Evolutionary conservation across 2,113 vertebrate species (phyloP), one percentile per base, ranked within the genome.

Genomic region (Pterocles burchelli): DNA sequence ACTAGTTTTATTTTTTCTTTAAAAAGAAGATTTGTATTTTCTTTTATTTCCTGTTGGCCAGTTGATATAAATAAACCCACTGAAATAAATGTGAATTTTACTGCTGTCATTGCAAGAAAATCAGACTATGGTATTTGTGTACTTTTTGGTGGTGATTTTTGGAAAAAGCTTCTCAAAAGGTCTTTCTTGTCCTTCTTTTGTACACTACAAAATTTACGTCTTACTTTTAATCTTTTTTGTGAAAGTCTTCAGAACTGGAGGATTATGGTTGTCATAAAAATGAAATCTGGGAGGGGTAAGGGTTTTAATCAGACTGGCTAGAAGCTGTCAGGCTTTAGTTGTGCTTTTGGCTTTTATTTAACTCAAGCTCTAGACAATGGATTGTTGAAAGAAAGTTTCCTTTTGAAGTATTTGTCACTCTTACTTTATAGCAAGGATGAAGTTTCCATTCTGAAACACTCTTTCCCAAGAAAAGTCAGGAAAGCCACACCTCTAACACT

Each of bases 261-360:
- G 88, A 96, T 94, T 94, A 95, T 48, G 45, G 76, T 75, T 95
- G 90, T 95, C 92, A 95, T 72, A 94, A 95, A 96, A 96, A 93
- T 52, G 79, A 93, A 77, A 92, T 78, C 85, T 89, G 61, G 70
- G 79, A 94, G 82, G 82, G 62, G 58, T 75, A 84, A 72, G 49
- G 17, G 24, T 89, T 95, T 92, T 95, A 95, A 94, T 95, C 90
- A 94, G 54, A 17, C 68, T 74, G 43, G 82, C 77, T 88, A 74
- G 79, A 58, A 86, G 28, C 72, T 95, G 79, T 71, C 85, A 83
- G 76, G 52, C 84, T 94, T 96, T 92, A 86, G 73, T 36, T 85
- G 77, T 76, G 74, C 66, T 89, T 94, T 95, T 93, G 88, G 83
- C 83, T 92, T 90, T 90, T 90, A 72, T 94, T 97, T 96, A 90